Base-by-base conservation (phyloP, 2,797 vertebrate species). In the Mormyrops attenuatus region DNA sequence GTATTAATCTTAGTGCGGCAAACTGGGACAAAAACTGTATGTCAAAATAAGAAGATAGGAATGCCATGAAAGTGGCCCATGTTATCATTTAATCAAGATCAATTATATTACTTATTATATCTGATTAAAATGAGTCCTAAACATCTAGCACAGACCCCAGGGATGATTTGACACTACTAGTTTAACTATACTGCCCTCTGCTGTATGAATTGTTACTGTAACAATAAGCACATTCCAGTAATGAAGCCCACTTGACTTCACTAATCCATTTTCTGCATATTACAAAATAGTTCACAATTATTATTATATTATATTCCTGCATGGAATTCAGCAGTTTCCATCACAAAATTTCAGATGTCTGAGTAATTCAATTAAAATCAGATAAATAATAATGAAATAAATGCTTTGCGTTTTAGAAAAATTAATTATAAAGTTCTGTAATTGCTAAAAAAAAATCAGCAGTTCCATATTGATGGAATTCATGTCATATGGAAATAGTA, bases 121-220 rank as follows among this genome's bases (percentile, higher is more conserved):
- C 17, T 47, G 7, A 82, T 47, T 47, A 82, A 82, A 77, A 3
- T 2, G 34, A 47, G 20, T 47, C 6, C 30, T 73, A 73, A 38
- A 73, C 13, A 17, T 38, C 30, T 73, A 15, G 3, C 41, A 20
- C 20, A 82, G 20, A 82, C 17, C 41, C 77, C 17, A 82, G 41
- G 5, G 2, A 82, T 44, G 8, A 41, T 80, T 80, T 80, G 5
- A 44, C 15, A 80, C 38, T 44, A 44, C 38, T 44, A 44, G 41
- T 80, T 80, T 80, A 80, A 80, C 17, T n/a, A 82, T 82, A 47
- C 77, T 47, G 77, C 77, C 77, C 38, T 80, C 73, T 80, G 73
- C 73, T 80, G 73, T 44, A 7, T n/a, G 73, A 44, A 80, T 44
- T 34, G 69, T 77, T 44, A 9, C 7, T 41, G 17, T n/a, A 26